A percentile compares a stretch with the other conserved stretches of the same genome.
Evolutionary conservation across 1,140 invertebrate genomes (phyloP).

Genomic region (Nephotettix cincticeps): DNA sequence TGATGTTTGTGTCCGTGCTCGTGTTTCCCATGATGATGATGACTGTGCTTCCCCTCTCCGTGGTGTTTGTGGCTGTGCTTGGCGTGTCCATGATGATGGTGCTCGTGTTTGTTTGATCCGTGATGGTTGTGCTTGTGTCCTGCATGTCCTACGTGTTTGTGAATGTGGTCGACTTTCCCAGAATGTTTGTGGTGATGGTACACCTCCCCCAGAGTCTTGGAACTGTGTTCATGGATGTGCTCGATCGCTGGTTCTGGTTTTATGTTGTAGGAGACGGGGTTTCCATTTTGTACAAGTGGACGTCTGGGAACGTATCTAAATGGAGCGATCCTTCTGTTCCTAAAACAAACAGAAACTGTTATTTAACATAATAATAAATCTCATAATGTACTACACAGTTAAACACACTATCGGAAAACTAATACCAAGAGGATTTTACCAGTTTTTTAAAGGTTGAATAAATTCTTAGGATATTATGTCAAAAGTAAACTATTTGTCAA

Average conservation of each 20-base stretch:
- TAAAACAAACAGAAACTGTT: neutral
- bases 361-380: too few relatives aligned
- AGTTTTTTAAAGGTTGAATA: too few relatives aligned
- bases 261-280: too few relatives aligned
- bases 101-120: neutral
- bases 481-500: too few relatives aligned
- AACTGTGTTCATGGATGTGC: neutral
- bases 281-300: too few relatives aligned
- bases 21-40: conserved; percentile 1
- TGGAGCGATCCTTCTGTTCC: neutral
- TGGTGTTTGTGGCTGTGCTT: conserved; percentile 20
- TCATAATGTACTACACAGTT: too few relatives aligned
- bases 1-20: conserved; percentile 9
- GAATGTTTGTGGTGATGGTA: conserved; percentile 19
- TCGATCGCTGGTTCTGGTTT: neutral
- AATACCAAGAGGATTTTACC: too few relatives aligned
- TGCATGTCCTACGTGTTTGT: conserved; percentile 1
- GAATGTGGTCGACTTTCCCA: conserved; percentile 7
- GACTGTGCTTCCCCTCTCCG: conserved; percentile 11
- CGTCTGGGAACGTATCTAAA: neutral
- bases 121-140: conserved; percentile 10
- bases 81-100: conserved; percentile 1
- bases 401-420: too few relatives aligned
- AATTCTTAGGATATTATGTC: too few relatives aligned
- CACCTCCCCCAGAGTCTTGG: conserved; percentile 8